Percentiles rank a stretch among this genome's conserved stretches.
These are phyloP conservation scores for Epirrhoe alternata DNA, from an alignment of 2,888 invertebrate genomes.

Conservation along the genomic window DNA sequence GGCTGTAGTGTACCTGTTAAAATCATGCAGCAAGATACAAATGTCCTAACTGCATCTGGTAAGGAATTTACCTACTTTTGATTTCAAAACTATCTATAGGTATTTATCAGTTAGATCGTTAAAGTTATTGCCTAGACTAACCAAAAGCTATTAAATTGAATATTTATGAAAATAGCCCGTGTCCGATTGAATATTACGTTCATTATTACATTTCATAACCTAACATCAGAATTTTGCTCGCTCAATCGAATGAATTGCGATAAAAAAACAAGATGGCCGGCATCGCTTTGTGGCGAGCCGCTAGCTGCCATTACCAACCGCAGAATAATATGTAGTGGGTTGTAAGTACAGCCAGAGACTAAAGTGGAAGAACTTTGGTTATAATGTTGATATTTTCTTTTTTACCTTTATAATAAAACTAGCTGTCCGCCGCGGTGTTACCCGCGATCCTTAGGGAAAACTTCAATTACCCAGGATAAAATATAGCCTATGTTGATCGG, in stretches of 20 bases:
- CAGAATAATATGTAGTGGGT: conserved; percentile 16
- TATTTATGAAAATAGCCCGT: conserved; percentile 8
- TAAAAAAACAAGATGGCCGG: conserved; percentile 50
- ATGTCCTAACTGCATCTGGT: no score
- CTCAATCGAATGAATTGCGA: conserved; percentile 54
- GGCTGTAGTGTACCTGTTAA: no score
- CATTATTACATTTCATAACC: conserved; percentile 43
- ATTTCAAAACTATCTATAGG: no score
- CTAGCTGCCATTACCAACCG: conserved; percentile 70
- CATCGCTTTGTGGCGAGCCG: conserved; percentile 71
- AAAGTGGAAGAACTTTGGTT: conserved; percentile 34
- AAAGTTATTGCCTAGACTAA: neutral
- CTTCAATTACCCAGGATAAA: no score
- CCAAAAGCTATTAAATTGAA: neutral
- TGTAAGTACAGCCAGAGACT: conserved; percentile 15
- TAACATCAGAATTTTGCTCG: conserved; percentile 54
- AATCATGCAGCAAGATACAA: no score
- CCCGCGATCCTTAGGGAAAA: no score
- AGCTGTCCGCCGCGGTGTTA: no score
- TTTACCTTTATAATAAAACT: no score
- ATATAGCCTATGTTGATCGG: no score
- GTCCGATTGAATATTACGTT: conserved; percentile 20
- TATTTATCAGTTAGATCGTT: neutral
- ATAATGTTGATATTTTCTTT: no score
- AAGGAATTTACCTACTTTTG: no score